Percentiles rank a stretch among this genome's conserved stretches.
Evolutionary conservation across 2,113 vertebrate species (phyloP).

Genomic region (Centrocercus urophasianus): DNA sequence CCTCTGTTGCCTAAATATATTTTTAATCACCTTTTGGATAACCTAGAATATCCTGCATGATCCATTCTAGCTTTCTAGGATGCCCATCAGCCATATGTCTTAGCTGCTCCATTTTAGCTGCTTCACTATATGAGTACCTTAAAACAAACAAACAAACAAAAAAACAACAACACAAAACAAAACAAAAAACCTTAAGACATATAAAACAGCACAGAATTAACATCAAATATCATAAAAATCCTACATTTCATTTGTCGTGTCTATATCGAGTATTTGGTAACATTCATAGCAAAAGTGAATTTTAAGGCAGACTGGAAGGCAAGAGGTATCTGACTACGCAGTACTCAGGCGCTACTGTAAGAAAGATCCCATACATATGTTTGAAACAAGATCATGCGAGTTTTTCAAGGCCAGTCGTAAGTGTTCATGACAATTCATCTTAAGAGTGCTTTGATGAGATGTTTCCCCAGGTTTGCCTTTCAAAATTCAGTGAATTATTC

Average conservation of each 20-base stretch:
- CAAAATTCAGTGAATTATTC: slow-evolving; percentile 66
- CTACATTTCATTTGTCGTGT: background rate
- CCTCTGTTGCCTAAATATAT: background rate
- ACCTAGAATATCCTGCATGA: background rate
- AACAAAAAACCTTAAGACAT: background rate
- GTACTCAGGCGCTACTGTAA: background rate
- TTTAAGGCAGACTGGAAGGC: background rate
- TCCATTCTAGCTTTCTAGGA: background rate
- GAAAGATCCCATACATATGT: background rate
- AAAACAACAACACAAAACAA: no score
- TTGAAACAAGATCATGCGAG: background rate
- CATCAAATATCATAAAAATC: background rate
- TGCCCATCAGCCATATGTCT: background rate
- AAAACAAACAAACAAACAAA: background rate
- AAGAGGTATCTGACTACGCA: background rate
- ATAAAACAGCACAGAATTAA: background rate
- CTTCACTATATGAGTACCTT: background rate
- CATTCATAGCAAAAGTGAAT: background rate
- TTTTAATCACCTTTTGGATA: background rate
- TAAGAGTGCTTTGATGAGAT: slow-evolving; percentile 15
- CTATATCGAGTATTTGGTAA: background rate
- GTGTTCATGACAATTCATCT: slow-evolving; percentile 37
- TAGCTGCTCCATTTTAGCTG: background rate
- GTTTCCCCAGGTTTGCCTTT: slow-evolving; percentile 55
- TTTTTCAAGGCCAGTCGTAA: slow-evolving; percentile 26